phyloP scores from a whole-genome alignment of 2,113 vertebrate species.

The Nipponia nippon region DNA sequence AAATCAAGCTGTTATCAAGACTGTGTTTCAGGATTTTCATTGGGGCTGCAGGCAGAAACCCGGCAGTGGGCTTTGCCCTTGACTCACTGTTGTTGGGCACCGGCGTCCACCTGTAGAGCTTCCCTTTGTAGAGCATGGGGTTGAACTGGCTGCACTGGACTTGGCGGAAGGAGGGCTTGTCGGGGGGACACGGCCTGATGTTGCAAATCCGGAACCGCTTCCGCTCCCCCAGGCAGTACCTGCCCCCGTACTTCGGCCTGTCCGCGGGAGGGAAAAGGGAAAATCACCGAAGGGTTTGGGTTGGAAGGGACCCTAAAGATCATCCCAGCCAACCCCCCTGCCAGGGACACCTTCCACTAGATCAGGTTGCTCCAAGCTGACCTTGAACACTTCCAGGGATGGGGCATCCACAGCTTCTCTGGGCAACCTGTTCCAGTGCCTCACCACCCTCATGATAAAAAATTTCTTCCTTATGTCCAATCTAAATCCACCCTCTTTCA shows the following conservation, averaged over 20 bases:
- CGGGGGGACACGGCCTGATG: constrained; percentile 63
- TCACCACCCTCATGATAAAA: not conserved
- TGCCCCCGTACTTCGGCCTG: constrained; percentile 87
- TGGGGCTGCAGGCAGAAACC: not conserved
- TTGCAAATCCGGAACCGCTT: constrained; percentile 84
- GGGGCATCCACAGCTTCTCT: not conserved
- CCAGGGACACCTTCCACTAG: not conserved
- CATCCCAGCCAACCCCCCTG: not conserved
- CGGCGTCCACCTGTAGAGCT: constrained; percentile 85
- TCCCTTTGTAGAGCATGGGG: constrained; percentile 83
- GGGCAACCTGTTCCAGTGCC: not conserved
- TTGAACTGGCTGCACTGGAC: constrained; percentile 90
- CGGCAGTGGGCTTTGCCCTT: fast-evolving
- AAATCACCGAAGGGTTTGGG: not conserved
- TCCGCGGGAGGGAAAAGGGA: fast-evolving
- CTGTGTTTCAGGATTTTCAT: fast-evolving
- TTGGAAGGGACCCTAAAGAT: fast-evolving
- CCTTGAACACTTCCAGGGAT: not conserved
- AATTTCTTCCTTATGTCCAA: fast-evolving
- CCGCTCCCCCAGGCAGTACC: constrained; percentile 89
- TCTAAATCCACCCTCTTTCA: too few relatives aligned
- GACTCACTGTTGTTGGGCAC: constrained; percentile 83
- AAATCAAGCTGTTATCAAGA: fast-evolving
- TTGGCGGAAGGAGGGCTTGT: constrained; percentile 82
- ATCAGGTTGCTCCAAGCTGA: not conserved